Evolutionary conservation across 2,113 vertebrate genomes (phyloP), one percentile per base, ranked within the genome.

Genomic region (Oenanthe melanoleuca): DNA sequence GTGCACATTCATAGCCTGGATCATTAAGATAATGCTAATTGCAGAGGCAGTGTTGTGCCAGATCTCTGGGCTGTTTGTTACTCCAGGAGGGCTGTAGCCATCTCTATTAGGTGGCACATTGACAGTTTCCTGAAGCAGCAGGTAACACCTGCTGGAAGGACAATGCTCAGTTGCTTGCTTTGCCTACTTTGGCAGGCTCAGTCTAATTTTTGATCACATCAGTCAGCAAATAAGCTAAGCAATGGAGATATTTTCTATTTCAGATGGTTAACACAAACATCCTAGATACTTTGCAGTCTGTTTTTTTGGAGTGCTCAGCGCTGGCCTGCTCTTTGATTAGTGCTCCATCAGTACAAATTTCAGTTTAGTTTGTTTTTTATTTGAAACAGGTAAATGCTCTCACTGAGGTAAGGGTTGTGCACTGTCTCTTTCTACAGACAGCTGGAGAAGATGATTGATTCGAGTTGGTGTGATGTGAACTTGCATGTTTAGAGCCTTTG

Each of bases 31-130:
- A 38, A 38, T 40, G 3, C 4, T 44, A 26, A 73, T 65, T 73
- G 20, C 31, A 59, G 37, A 44, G 44, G 19, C 29, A 38, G 18
- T 33, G 16, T 28, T 80, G 10, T 59, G 1, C 60, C 50, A 55
- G 19, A 20, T 74, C 26, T 57, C 17, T 61, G 57, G 12, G 25
- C 55, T 75, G 12, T 53, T 82, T 49, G 31, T 45, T 73, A 5
- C 6, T n/a, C n/a, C 61, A 52, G 13, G 37, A 67, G 23, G 38
- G n/a, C 52, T 33, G 12, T 42, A 66, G 1, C 34, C 19, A 31
- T 25, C 63, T 66, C 42, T 60, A 0, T 67, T 31, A 21, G 1
- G 1, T 55, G 37, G 8, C 10, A 18, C 1, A 3, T 11, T 84
- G 65, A 44, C 28, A 37, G 12, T 65, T 80, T 79, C 26, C 40